These are phyloP conservation scores for Mactra quadrangularis DNA, from an alignment of 1,140 invertebrate species.

Conservation along the genomic window DNA sequence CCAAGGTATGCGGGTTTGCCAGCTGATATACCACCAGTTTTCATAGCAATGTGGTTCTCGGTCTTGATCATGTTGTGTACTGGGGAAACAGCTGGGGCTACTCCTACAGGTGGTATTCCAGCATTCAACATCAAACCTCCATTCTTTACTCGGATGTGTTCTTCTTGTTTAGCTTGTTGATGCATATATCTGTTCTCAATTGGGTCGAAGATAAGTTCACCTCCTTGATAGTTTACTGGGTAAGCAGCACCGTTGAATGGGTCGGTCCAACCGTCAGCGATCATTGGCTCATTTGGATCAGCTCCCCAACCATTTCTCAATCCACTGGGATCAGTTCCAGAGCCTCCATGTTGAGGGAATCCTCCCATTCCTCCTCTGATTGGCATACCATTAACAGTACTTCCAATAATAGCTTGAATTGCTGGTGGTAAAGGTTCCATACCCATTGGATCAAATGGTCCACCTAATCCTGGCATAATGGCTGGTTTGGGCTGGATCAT, in stretches of 20 bases:
- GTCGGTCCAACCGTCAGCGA: too few relatives aligned
- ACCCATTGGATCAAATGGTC: too few relatives aligned
- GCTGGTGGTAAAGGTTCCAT: background rate
- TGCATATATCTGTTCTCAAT: background rate
- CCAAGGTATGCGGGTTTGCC: background rate
- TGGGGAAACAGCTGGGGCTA: background rate
- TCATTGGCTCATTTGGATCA: background rate
- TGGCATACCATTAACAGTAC: background rate
- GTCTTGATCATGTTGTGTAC: constrained; percentile 39
- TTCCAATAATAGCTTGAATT: constrained; percentile 3
- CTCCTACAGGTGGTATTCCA: too few relatives aligned
- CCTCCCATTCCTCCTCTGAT: background rate
- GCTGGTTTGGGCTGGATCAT: background rate
- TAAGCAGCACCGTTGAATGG: background rate
- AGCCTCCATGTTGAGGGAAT: constrained; percentile 20
- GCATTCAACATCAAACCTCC: too few relatives aligned
- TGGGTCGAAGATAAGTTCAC: constrained; percentile 7
- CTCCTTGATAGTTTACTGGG: too few relatives aligned
- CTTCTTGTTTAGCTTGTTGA: background rate
- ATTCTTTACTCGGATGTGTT: too few relatives aligned
- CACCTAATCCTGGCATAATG: too few relatives aligned
- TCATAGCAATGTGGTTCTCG: background rate
- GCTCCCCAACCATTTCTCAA: constrained; percentile 14
- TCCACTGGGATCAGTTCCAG: background rate
- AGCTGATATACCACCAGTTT: background rate